Base-by-base conservation (phyloP, 2,797 vertebrate species). In the Micromesistius poutassou region DNA sequence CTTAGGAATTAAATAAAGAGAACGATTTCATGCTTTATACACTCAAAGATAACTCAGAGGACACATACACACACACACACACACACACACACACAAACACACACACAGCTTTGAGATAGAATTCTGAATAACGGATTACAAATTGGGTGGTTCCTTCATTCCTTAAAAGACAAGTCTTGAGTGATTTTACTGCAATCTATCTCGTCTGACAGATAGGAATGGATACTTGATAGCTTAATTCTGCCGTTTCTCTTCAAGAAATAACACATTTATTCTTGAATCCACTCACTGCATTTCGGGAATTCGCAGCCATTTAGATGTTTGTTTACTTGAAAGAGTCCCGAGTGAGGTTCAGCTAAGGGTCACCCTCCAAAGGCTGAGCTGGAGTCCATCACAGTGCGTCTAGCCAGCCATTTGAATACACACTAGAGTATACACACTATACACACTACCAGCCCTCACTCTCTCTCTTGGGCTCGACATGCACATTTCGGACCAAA, bases 1-100 rank as follows among this genome's bases (percentile, higher is more conserved):
- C n/a, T 66, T 66, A 66, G 62, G 62, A n/a, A 28, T 66, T 66
- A 66, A 66, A 28, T 66, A 25, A 28, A n/a, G 25, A 28, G 62
- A 66, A 66, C 6, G 62, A 66, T 66, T 66, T 85, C 86, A 77
- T 78, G 76, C 73, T 86, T 62, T 81, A 76, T 81, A 71, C 80
- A 79, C 73, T 80, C 77, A 74, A 73, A 79, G 30, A 80, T 62
- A 82, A 74, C 77, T 62, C 31, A 81, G 35, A 28, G 19, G 0
- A 66, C 66, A 78, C 73, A n/a, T n/a, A 79, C 50, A 12, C 73
- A 35, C n/a, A 75, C 36, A 70, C 3, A 35, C 72, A 82, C n/a
- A 66, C 62, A 66, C 62, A 66, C 62, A 66, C 8, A 66, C n/a
- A 66, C 62, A 28, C 62, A 25, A n/a, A 66, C 0, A 28, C 62